Conservation (phyloP, 2,797 vertebrate species). For the Hipposideros larvatus region DNA sequence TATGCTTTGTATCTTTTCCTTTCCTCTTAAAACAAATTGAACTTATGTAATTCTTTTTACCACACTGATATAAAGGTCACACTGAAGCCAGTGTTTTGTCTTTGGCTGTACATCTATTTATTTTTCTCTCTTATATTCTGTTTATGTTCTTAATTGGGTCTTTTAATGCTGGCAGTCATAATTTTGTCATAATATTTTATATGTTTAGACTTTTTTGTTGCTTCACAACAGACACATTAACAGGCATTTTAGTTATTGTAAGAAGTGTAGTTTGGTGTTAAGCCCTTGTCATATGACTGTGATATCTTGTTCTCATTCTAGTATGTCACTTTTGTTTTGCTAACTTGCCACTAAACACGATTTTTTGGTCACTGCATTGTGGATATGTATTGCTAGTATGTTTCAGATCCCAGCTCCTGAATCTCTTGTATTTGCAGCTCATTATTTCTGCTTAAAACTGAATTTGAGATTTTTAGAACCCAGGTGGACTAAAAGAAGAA, state of each 20-base stretch:
- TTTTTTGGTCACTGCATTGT: background rate
- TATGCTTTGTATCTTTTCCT: slow-evolving; percentile 5
- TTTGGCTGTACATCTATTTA: background rate
- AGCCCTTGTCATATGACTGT: background rate
- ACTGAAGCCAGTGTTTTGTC: background rate
- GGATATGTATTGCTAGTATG: background rate
- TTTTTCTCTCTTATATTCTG: slow-evolving; percentile 36
- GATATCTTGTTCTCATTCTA: background rate
- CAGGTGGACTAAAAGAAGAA: background rate
- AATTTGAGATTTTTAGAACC: slow-evolving; percentile 47
- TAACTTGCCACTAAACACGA: background rate
- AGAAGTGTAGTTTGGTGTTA: slow-evolving; percentile 23
- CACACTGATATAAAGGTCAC: background rate
- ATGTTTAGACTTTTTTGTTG: slow-evolving; percentile 10
- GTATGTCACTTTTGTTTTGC: background rate
- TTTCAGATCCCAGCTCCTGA: background rate
- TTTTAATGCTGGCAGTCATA: slow-evolving; percentile 35
- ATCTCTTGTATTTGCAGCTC: background rate
- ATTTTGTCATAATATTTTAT: slow-evolving; percentile 20
- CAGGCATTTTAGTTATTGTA: background rate
- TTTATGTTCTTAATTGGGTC: background rate
- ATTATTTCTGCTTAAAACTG: slow-evolving; percentile 37
- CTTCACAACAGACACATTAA: background rate
- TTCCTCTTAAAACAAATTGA: slow-evolving; percentile 18
- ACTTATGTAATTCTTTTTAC: background rate